Evolutionary conservation across 1,140 invertebrate species (phyloP).

Genomic region (Drosophila ohnishii): DNA sequence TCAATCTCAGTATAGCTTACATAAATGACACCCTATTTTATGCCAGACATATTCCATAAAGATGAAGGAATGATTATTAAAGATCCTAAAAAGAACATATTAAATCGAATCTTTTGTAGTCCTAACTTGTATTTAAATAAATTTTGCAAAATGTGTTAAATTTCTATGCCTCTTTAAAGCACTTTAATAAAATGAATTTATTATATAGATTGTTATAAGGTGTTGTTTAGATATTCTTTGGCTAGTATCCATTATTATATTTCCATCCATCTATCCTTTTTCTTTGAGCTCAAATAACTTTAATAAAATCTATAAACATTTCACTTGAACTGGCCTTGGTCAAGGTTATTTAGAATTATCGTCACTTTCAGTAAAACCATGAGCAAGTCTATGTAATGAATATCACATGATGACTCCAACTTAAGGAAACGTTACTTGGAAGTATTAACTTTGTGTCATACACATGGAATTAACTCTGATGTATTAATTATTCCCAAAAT

Average conservation of each 20-base stretch:
- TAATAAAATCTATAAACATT: background rate
- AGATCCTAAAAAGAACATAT: no score
- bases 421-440: background rate
- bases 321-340: background rate
- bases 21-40: no score
- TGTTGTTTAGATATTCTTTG: background rate
- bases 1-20: background rate
- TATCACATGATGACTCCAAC: background rate
- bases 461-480: conserved; percentile 6
- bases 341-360: background rate
- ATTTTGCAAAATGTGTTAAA: background rate
- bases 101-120: background rate
- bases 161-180: background rate
- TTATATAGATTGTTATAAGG: background rate
- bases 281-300: background rate
- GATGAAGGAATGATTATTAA: background rate
- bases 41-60: background rate
- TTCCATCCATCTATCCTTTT: background rate
- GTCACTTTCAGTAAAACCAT: background rate
- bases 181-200: background rate
- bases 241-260: background rate
- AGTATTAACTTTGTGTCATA: background rate
- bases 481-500: conserved; percentile 5
- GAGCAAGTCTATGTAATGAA: background rate
- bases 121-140: background rate